phyloP scores from a whole-genome alignment of 2,888 invertebrate species.

The Sesia bembeciformis region DNA sequence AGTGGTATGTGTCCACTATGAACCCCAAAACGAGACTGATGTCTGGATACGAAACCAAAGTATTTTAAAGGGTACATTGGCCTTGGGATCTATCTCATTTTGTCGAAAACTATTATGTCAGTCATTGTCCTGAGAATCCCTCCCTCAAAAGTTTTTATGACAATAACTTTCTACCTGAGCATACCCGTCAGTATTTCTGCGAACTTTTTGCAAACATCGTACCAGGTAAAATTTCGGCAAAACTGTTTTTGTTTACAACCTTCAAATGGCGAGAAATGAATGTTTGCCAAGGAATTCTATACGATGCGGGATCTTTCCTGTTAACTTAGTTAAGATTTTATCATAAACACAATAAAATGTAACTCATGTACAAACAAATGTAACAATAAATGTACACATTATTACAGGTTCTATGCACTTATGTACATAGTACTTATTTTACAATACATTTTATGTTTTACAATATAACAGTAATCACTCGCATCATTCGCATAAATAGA shows the following conservation, averaged over 20 bases:
- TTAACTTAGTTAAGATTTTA: too few relatives aligned
- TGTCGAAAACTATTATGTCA: slow-evolving; percentile 33
- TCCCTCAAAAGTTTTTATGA: slow-evolving; percentile 26
- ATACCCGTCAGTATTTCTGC: slow-evolving; percentile 19
- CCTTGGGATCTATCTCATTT: slow-evolving; percentile 58
- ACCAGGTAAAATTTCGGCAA: slow-evolving; percentile 45
- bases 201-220: slow-evolving; percentile 24
- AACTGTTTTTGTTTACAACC: slow-evolving; percentile 58
- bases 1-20: slow-evolving; percentile 48
- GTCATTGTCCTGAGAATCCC: slow-evolving; percentile 29
- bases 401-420: too few relatives aligned
- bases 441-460: too few relatives aligned
- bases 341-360: too few relatives aligned
- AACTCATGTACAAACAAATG: too few relatives aligned
- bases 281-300: neutral
- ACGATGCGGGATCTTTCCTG: too few relatives aligned
- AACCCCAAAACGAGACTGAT: slow-evolving; percentile 63
- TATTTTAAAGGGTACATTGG: slow-evolving; percentile 62
- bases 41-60: slow-evolving; percentile 54
- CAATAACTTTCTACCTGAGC: slow-evolving; percentile 27
- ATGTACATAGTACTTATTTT: too few relatives aligned
- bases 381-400: too few relatives aligned
- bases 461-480: too few relatives aligned
- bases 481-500: too few relatives aligned
- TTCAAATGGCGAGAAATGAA: slow-evolving; percentile 56